Conservation (phyloP, 2,797 vertebrate genomes). For the Arrhamphus sclerolepis region DNA sequence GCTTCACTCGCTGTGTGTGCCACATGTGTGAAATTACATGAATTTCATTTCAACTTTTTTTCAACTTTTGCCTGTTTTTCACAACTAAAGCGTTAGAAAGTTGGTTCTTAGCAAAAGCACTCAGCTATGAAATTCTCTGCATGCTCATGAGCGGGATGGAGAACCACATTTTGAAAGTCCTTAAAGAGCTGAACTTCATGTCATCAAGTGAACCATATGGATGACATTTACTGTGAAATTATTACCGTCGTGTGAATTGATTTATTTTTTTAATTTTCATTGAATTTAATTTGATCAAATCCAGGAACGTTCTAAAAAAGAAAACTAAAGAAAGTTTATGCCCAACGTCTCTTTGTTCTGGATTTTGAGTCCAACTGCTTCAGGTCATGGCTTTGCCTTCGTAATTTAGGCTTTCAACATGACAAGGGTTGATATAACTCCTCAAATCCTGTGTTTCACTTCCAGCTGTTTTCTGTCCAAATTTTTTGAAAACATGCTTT, state of each 20-base stretch:
- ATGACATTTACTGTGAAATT: background rate
- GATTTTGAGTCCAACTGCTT: too few species aligned
- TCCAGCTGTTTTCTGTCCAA: slow-evolving; percentile 16
- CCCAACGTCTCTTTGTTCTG: background rate
- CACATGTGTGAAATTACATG: too few species aligned
- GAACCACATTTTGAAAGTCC: background rate
- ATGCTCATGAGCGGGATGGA: background rate
- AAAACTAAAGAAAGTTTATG: background rate
- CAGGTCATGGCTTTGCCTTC: slow-evolving; percentile 4
- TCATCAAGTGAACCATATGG: too few species aligned
- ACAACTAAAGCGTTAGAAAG: too few species aligned
- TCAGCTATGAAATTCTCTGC: too few species aligned
- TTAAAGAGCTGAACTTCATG: slow-evolving; percentile 5
- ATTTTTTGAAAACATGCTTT: slow-evolving; percentile 1
- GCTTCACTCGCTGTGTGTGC: too few species aligned
- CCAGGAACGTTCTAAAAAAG: background rate
- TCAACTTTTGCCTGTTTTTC: too few species aligned
- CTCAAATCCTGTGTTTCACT: slow-evolving; percentile 7
- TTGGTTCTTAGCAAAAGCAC: too few species aligned
- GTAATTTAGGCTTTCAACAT: slow-evolving; percentile 9
- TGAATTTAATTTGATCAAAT: background rate
- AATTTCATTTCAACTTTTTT: too few species aligned
- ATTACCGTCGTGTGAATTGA: too few species aligned
- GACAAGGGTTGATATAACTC: slow-evolving; percentile 3
- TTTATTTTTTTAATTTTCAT: too few species aligned